These are phyloP conservation scores for Spea multiplicata DNA, from an alignment of 2,113 vertebrate genomes.

Conservation along the genomic window DNA sequence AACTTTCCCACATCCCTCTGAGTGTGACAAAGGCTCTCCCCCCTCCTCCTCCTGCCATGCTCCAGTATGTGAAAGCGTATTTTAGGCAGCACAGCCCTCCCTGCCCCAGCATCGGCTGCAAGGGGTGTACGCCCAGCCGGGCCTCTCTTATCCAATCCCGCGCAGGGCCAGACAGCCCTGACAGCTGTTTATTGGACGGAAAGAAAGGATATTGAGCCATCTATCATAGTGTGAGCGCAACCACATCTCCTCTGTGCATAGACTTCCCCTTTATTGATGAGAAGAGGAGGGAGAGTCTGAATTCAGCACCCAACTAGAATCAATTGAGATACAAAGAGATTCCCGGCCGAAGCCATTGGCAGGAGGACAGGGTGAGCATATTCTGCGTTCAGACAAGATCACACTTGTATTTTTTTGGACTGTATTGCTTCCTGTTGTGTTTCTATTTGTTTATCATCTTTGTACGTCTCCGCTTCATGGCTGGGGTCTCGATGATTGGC, in stretches of 20 bases:
- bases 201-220: conserved; percentile 29
- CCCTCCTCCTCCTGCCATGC: conserved; percentile 24
- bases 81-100: conserved; percentile 24
- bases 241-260: conserved; percentile 15
- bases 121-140: conserved; percentile 4
- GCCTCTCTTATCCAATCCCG: not conserved
- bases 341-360: not conserved
- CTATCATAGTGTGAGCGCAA: conserved; percentile 32
- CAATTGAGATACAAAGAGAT: not conserved
- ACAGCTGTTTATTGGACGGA: conserved; percentile 27
- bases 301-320: conserved; percentile 5
- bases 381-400: not conserved
- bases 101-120: conserved; percentile 29
- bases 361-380: conserved; percentile 19
- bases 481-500: too few species aligned
- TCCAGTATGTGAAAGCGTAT: conserved; percentile 14
- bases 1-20: conserved; percentile 39
- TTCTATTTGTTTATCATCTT: not conserved
- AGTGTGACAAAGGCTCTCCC: conserved; percentile 20
- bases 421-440: not conserved
- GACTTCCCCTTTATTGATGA: conserved; percentile 41
- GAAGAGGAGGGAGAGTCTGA: not conserved
- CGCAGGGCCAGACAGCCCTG: conserved; percentile 13
- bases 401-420: not conserved
- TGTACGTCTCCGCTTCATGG: not conserved